Evolutionary conservation across 1,140 invertebrate genomes (phyloP), one percentile per base, ranked within the genome.

Genomic region (Cheumatopsyche charites): DNA sequence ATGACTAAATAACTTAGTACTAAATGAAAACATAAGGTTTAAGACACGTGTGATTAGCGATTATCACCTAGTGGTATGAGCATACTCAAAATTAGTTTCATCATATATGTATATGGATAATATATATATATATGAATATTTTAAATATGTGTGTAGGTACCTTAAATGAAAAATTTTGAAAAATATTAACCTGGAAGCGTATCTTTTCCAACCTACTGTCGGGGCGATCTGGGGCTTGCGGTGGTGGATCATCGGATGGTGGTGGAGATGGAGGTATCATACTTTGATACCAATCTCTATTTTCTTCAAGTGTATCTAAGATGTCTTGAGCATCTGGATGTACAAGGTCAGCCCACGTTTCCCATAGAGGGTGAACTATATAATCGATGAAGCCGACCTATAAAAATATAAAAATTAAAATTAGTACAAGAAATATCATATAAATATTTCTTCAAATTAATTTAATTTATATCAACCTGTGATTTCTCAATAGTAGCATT

Each of bases 371-470:
- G 86, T 99, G 97, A 2, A 98, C 96, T 79, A 99, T 99, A 82
- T 98, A 99, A 84, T 99, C 97, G 79, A 99, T 99, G 81, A 99
- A 99, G 74, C 97, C 97, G 79, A 99, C 96, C 89, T 94, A 83
- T 47, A 26, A 41, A 63, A 2, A 23, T 25, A 25, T n/a, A 25
- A 58, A 25, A 7, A 58, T 58, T 36, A 36, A 36, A n/a, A n/a
- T n/a, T n/a, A n/a, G n/a, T n/a, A n/a, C n/a, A n/a, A n/a, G n/a
- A n/a, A n/a, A n/a, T n/a, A n/a, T n/a, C n/a, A n/a, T n/a, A n/a
- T n/a, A n/a, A n/a, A n/a, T n/a, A n/a, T n/a, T n/a, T n/a, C n/a
- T n/a, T n/a, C n/a, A n/a, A n/a, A n/a, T n/a, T n/a, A 36, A 36
- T 4, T 36, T 4, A 36, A 55, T 55, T 55, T 21, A 23, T 67